A percentile compares a stretch with the other conserved stretches of the same genome.
Conservation (phyloP, 1,140 invertebrate species). For the Sycophaga agraensis region DNA sequence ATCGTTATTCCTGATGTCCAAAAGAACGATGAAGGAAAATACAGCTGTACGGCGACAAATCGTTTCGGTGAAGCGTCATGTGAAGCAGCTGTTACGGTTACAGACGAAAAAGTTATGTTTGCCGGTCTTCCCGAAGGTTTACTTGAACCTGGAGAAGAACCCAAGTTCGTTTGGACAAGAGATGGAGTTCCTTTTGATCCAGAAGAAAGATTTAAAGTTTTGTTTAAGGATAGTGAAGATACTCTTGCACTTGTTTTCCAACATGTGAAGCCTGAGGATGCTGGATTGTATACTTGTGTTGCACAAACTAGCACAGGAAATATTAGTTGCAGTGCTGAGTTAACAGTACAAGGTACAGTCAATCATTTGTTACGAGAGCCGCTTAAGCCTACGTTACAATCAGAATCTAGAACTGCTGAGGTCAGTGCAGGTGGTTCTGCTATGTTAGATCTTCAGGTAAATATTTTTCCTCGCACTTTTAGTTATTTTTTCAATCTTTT, state of each 20-base stretch:
- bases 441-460: slow-evolving; percentile 83
- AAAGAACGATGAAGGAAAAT: slow-evolving; percentile 80
- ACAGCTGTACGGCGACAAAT: slow-evolving; percentile 86
- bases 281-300: slow-evolving; percentile 92
- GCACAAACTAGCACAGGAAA: slow-evolving; percentile 89
- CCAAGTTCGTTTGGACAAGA: slow-evolving; percentile 86
- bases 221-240: slow-evolving; percentile 90
- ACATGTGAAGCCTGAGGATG: slow-evolving; percentile 90
- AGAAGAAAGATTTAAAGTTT: slow-evolving; percentile 90
- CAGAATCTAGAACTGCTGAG: slow-evolving; percentile 74
- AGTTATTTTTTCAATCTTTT: no score
- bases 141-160: slow-evolving; percentile 74
- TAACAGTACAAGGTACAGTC: slow-evolving; percentile 86
- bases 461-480: slow-evolving; percentile 7
- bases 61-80: slow-evolving; percentile 76
- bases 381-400: slow-evolving; percentile 73
- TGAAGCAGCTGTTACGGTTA: slow-evolving; percentile 77
- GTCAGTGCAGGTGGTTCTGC: slow-evolving; percentile 84
- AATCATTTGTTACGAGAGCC: slow-evolving; percentile 80
- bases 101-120: slow-evolving; percentile 82
- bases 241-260: slow-evolving; percentile 89
- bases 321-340: slow-evolving; percentile 90
- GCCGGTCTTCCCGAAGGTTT: slow-evolving; percentile 69
- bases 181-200: slow-evolving; percentile 89
- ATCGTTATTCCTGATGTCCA: slow-evolving; percentile 83